These are phyloP conservation scores for Macrophya alboannulata DNA, from an alignment of 2,888 invertebrate species.

Conservation along the genomic window DNA sequence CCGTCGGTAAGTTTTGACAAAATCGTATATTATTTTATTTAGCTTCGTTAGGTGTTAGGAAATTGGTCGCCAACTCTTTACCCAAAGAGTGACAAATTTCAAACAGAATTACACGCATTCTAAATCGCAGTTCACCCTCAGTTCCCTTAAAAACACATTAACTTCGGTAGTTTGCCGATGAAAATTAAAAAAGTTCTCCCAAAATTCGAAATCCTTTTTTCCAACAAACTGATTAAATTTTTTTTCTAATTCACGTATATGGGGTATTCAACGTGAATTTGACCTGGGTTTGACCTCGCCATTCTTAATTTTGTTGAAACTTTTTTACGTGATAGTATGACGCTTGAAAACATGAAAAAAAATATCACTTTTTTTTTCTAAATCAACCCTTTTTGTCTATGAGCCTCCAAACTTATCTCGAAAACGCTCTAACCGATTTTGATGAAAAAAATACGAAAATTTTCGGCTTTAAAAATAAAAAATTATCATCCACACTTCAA, in stretches of 20 bases:
- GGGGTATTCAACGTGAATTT: too few species aligned
- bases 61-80: not conserved
- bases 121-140: not conserved
- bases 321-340: too few species aligned
- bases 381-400: too few species aligned
- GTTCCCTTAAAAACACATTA: not conserved
- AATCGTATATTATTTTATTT: not conserved
- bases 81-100: not conserved
- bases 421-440: too few species aligned
- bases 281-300: too few species aligned
- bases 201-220: not conserved
- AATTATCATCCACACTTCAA: too few species aligned
- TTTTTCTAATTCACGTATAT: not conserved
- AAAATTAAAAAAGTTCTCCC: not conserved
- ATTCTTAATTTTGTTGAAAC: too few species aligned
- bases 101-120: not conserved
- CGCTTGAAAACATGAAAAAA: too few species aligned
- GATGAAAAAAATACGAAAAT: too few species aligned
- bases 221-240: not conserved
- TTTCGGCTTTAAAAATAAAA: too few species aligned
- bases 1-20: slow-evolving; percentile 73
- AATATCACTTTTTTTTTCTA: too few species aligned
- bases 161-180: not conserved
- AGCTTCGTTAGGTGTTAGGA: not conserved
- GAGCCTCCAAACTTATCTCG: too few species aligned